Evolutionary conservation across 2,113 vertebrate species (phyloP).

Genomic region (Hemiprocne comata): DNA sequence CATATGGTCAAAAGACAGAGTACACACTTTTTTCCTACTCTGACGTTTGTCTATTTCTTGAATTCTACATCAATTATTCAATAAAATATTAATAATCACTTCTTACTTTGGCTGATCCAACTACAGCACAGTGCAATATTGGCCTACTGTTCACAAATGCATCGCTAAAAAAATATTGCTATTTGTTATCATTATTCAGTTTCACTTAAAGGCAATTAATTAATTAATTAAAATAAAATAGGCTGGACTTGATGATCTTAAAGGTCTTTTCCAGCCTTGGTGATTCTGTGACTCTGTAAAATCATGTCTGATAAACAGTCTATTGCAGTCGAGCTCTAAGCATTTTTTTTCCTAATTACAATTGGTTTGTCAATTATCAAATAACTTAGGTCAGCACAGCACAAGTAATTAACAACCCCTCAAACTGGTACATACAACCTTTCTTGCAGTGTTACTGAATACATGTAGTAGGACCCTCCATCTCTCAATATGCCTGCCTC

Average conservation of each 20-base stretch:
- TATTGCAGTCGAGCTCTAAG: background rate
- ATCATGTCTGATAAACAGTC: background rate
- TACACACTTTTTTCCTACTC: background rate
- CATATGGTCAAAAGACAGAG: background rate
- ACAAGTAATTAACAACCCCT: background rate
- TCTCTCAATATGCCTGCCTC: too few relatives aligned
- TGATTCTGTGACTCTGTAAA: too few relatives aligned
- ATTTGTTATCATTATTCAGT: background rate
- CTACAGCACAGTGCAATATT: background rate
- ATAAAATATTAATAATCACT: background rate
- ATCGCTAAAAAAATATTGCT: background rate
- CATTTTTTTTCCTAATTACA: background rate
- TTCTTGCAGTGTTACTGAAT: background rate
- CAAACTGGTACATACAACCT: background rate
- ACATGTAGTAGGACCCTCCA: too few relatives aligned
- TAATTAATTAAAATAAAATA: too few relatives aligned
- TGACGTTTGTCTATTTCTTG: background rate
- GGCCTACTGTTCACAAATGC: background rate
- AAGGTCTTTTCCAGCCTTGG: too few relatives aligned
- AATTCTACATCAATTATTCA: background rate
- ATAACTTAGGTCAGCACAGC: background rate
- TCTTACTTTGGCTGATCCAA: background rate
- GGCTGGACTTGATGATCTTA: too few relatives aligned
- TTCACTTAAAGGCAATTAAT: background rate
- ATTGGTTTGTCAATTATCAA: background rate